Conservation (phyloP, 1,140 invertebrate genomes). For the Phenacoccus solenopsis region DNA sequence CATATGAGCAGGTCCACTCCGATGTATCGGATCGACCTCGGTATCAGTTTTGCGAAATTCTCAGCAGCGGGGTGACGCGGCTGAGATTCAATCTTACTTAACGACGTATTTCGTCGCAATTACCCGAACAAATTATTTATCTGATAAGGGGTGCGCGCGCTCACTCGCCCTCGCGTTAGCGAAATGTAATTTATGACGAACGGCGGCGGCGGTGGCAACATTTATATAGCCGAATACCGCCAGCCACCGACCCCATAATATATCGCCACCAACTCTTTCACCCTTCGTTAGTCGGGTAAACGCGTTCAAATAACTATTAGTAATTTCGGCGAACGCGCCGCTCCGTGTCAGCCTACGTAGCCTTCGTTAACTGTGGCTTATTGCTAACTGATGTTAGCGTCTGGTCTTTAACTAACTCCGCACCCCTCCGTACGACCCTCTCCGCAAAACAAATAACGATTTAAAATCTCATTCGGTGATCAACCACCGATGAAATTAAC, state of each 20-base stretch:
- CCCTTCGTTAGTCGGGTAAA: neutral
- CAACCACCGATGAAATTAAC: conserved; percentile 1
- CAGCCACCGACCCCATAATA: no score
- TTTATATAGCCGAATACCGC: no score
- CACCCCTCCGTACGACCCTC: neutral
- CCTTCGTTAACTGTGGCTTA: neutral
- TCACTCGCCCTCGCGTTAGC: no score
- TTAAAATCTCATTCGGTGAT: neutral
- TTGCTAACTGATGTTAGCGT: neutral
- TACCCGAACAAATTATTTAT: conserved; percentile 13
- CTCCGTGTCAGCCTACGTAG: neutral
- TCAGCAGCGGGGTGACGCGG: neutral
- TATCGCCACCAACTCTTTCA: neutral
- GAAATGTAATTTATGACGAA: neutral
- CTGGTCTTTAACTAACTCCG: neutral
- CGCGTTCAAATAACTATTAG: conserved; percentile 1
- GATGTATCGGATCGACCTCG: no score
- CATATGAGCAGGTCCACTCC: neutral
- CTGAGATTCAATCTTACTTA: neutral
- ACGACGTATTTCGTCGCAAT: conserved; percentile 17
- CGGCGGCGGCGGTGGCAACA: neutral
- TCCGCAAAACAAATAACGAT: neutral
- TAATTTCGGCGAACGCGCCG: neutral
- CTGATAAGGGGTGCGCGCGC: neutral
- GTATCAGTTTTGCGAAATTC: neutral